A percentile compares a stretch with the other conserved stretches of the same genome.
Evolutionary conservation across 2,888 invertebrate species (phyloP).

Genomic region (Dolichomitus sp.): DNA sequence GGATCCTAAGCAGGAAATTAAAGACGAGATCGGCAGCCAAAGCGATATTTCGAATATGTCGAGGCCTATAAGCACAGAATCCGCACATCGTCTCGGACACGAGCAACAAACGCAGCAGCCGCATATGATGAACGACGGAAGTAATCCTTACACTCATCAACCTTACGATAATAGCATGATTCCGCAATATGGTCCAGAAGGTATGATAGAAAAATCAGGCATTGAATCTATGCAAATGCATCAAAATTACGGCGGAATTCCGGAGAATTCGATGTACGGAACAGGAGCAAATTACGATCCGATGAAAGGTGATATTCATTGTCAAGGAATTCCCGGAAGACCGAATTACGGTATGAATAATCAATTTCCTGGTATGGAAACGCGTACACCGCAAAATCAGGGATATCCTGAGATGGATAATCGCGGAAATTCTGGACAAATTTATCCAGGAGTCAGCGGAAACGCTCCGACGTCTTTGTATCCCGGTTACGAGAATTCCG

Average conservation of each 20-base stretch:
- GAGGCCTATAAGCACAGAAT: slow-evolving; percentile 78
- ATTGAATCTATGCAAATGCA: slow-evolving; percentile 73
- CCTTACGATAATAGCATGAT: slow-evolving; percentile 76
- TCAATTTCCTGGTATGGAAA: slow-evolving; percentile 73
- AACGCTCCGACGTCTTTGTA: slow-evolving; percentile 74
- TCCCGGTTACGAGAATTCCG: slow-evolving; percentile 69
- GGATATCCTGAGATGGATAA: slow-evolving; percentile 74
- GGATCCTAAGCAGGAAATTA: slow-evolving; percentile 79
- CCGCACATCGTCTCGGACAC: slow-evolving; percentile 76
- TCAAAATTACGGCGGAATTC: slow-evolving; percentile 74
- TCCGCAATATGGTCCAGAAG: slow-evolving; percentile 75
- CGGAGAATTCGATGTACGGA: slow-evolving; percentile 76
- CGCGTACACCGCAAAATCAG: slow-evolving; percentile 66
- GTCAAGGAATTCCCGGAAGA: slow-evolving; percentile 71
- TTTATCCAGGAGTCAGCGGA: slow-evolving; percentile 74
- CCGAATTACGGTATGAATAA: slow-evolving; percentile 74
- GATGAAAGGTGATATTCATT: slow-evolving; percentile 77
- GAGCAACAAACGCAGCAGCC: slow-evolving; percentile 74
- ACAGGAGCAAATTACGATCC: slow-evolving; percentile 72
- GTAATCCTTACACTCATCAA: slow-evolving; percentile 75
- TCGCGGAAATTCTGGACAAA: slow-evolving; percentile 67
- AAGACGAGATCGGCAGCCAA: slow-evolving; percentile 81
- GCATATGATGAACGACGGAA: slow-evolving; percentile 72
- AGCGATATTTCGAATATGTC: slow-evolving; percentile 80
- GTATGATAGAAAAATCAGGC: slow-evolving; percentile 73